Percentiles rank a stretch among this genome's conserved stretches.
These are phyloP conservation scores for Drosophila antonietae DNA, from an alignment of 2,888 invertebrate genomes.

Conservation along the genomic window DNA sequence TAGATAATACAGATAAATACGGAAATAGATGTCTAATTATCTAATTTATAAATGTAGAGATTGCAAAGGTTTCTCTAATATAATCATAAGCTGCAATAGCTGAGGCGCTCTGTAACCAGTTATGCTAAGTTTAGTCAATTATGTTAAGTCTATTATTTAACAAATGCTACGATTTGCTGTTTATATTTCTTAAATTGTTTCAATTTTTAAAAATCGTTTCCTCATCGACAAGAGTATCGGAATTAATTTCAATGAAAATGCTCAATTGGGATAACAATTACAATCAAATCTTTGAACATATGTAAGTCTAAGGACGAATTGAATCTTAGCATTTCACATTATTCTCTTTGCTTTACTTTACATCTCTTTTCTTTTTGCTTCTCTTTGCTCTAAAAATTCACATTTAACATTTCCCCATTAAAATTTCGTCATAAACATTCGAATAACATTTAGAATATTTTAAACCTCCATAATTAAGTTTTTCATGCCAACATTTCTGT, in stretches of 20 bases:
- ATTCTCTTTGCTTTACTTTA: background rate
- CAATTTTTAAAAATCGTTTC: too few relatives aligned
- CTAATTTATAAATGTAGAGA: constrained; percentile 13
- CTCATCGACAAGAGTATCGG: too few relatives aligned
- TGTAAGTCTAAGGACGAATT: background rate
- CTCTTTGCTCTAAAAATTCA: too few relatives aligned
- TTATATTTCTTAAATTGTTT: background rate
- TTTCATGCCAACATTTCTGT: background rate
- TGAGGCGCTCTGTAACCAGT: background rate
- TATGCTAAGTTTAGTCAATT: background rate
- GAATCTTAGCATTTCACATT: background rate
- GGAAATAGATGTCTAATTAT: constrained; percentile 11
- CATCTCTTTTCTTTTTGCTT: background rate
- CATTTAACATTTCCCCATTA: background rate
- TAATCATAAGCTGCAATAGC: constrained; percentile 1
- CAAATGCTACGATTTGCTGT: background rate
- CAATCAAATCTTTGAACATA: background rate
- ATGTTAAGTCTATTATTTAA: background rate
- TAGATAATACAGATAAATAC: constrained; percentile 12
- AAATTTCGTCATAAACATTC: background rate
- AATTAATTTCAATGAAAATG: too few relatives aligned
- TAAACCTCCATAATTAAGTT: background rate
- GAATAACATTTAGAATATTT: background rate
- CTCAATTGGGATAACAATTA: too few relatives aligned
- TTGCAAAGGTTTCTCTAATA: constrained; percentile 24